Conservation (phyloP, 2,888 invertebrate species). For the Tethea ocularis region DNA sequence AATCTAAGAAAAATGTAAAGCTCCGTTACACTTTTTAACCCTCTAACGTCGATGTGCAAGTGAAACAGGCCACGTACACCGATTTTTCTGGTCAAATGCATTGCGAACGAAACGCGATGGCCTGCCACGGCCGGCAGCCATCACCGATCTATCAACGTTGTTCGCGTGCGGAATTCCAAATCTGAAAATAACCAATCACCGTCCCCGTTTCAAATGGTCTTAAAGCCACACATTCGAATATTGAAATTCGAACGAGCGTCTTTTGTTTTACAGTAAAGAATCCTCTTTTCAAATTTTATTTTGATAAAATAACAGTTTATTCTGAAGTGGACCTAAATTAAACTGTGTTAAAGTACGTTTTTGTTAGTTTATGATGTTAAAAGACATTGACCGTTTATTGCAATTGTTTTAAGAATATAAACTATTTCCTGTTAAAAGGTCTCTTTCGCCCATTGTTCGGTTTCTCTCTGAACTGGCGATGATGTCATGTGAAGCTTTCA, state of each 20-base stretch:
- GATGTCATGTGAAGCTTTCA: conserved; percentile 67
- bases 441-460: conserved; percentile 69
- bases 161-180: conserved; percentile 76
- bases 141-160: conserved; percentile 76
- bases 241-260: conserved; percentile 69
- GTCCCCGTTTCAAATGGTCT: conserved; percentile 61
- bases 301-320: conserved; percentile 13
- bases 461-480: conserved; percentile 63
- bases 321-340: conserved; percentile 31
- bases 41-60: conserved; percentile 33
- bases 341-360: conserved; percentile 27
- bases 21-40: conserved; percentile 32
- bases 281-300: conserved; percentile 37
- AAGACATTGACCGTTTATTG: conserved; percentile 59
- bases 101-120: conserved; percentile 53
- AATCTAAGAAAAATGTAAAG: not conserved
- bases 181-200: conserved; percentile 73
- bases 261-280: conserved; percentile 63
- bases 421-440: conserved; percentile 77
- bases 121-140: conserved; percentile 52
- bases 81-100: conserved; percentile 80
- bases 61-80: conserved; percentile 59
- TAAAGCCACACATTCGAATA: conserved; percentile 57
- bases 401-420: conserved; percentile 75
- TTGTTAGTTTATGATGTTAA: conserved; percentile 25